These are phyloP conservation scores for Parotia lawesii DNA, from an alignment of 2,113 vertebrate genomes.

Conservation along the genomic window DNA sequence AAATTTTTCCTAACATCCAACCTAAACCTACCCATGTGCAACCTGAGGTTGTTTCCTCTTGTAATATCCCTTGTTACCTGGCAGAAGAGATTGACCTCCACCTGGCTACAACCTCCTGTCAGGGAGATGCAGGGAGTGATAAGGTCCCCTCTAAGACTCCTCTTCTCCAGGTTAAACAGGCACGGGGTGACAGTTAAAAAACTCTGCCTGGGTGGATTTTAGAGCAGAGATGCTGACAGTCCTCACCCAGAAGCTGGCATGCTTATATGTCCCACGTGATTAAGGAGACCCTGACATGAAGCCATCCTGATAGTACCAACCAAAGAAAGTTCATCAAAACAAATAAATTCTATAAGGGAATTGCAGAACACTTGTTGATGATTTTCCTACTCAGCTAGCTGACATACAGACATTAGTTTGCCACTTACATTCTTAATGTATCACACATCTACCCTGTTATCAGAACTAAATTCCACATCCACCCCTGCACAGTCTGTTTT, in stretches of 20 bases:
- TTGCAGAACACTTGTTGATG: conserved; percentile 5
- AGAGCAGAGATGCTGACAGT: background rate
- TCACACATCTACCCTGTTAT: conserved; percentile 39
- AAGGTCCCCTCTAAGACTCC: background rate
- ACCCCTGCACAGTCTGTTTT: conserved; percentile 59
- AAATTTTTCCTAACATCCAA: background rate
- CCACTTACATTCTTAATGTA: conserved; percentile 27
- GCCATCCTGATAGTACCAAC: background rate
- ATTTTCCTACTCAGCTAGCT: conserved; percentile 10
- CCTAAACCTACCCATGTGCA: background rate
- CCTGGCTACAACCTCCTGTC: no score
- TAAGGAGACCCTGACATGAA: background rate
- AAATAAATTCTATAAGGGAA: background rate
- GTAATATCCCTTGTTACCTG: background rate
- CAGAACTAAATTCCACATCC: conserved; percentile 48
- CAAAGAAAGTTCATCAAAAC: background rate
- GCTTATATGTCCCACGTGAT: background rate
- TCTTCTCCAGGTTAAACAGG: background rate
- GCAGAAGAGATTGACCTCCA: background rate
- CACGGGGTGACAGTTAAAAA: background rate
- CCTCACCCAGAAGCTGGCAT: background rate
- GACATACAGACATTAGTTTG: conserved; percentile 4
- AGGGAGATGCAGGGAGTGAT: background rate
- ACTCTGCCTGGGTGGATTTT: background rate
- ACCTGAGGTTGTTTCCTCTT: background rate